These are phyloP conservation scores for Bombycilla garrulus DNA, from an alignment of 2,113 vertebrate species.

Conservation along the genomic window DNA sequence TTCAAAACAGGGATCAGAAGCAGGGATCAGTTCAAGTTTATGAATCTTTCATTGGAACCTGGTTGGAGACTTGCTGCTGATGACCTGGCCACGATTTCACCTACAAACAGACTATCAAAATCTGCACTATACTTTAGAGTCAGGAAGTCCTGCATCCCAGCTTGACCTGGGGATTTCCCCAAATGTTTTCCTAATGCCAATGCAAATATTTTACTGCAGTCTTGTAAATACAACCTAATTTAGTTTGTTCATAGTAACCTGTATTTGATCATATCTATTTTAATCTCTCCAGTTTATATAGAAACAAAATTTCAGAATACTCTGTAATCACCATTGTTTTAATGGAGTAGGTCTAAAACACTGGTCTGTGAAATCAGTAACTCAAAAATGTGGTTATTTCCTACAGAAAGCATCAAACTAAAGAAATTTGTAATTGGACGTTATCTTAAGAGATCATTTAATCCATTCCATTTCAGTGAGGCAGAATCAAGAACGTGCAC, in stretches of 20 bases:
- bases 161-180: not conserved
- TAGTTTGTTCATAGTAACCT: not conserved
- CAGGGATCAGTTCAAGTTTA: not conserved
- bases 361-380: not conserved
- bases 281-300: not conserved
- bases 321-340: not conserved
- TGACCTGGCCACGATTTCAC: not conserved
- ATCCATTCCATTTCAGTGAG: not conserved
- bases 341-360: not conserved
- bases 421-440: not conserved
- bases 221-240: not conserved
- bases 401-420: not conserved
- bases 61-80: not conserved
- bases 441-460: not conserved
- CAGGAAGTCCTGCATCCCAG: not conserved
- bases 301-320: not conserved
- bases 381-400: not conserved
- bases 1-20: not conserved
- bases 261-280: not conserved
- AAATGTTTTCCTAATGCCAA: not conserved
- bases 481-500: not conserved
- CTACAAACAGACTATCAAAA: not conserved
- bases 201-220: not conserved
- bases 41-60: not conserved
- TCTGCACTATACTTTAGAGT: not conserved